These are phyloP conservation scores for Varanus salvator DNA, from an alignment of 2,113 vertebrate genomes.

Conservation along the genomic window DNA sequence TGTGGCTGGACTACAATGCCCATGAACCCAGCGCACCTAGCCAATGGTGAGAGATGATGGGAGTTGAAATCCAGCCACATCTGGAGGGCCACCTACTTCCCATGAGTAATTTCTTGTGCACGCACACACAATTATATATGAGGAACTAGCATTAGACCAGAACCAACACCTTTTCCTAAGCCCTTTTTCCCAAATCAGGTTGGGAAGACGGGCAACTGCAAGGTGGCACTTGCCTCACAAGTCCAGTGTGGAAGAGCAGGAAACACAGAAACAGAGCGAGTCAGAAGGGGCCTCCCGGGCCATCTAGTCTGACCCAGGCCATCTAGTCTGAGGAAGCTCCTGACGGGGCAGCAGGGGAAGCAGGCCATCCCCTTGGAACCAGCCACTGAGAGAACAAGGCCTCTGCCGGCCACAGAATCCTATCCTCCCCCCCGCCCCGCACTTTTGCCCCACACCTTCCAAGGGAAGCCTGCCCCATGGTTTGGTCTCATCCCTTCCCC, in stretches of 20 bases:
- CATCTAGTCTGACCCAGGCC: too few relatives aligned
- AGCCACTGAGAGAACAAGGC: not conserved
- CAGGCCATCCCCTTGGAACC: not conserved
- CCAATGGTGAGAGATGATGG: too few relatives aligned
- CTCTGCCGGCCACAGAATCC: not conserved
- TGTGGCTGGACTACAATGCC: too few relatives aligned
- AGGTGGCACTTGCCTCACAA: not conserved
- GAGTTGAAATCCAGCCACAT: too few relatives aligned
- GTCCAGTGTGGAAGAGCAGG: not conserved
- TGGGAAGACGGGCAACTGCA: not conserved
- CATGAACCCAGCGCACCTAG: too few relatives aligned
- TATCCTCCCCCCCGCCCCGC: not conserved
- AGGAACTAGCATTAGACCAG: not conserved
- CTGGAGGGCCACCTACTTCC: too few relatives aligned
- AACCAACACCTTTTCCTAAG: not conserved
- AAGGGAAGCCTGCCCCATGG: not conserved
- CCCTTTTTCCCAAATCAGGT: not conserved
- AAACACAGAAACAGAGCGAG: too few relatives aligned
- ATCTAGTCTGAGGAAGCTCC: too few relatives aligned
- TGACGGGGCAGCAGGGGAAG: not conserved
- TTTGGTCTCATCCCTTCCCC: not conserved
- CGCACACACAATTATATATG: too few relatives aligned
- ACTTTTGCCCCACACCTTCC: not conserved
- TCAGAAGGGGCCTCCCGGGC: too few relatives aligned
- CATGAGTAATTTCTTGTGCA: too few relatives aligned